Conservation (phyloP, 2,797 vertebrate genomes). For the Cottoperca gobio region DNA sequence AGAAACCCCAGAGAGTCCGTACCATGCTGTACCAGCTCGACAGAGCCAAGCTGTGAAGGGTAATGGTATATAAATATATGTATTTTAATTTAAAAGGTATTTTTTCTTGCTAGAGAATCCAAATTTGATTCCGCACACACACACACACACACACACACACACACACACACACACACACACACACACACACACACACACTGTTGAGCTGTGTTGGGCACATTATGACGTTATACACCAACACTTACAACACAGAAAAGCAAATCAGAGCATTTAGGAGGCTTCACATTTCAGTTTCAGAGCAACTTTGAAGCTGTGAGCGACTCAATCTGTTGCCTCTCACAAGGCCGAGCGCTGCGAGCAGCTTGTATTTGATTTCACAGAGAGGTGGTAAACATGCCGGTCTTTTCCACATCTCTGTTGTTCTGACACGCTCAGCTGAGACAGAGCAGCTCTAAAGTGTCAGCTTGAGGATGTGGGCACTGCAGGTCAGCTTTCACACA, state of each 20-base stretch:
- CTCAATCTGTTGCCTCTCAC: constrained; percentile 77
- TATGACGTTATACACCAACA: not conserved
- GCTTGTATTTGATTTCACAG: constrained; percentile 86
- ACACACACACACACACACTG: no score
- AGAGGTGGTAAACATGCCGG: constrained; percentile 84
- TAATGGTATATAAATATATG: not conserved
- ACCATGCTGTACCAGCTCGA: constrained; percentile 15
- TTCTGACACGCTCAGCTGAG: constrained; percentile 82
- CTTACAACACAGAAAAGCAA: constrained; percentile 3
- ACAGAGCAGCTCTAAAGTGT: constrained; percentile 79
- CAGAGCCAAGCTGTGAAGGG: not conserved
- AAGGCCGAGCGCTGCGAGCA: constrained; percentile 47
- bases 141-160: no score
- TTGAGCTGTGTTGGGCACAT: no score
- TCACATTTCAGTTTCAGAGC: constrained; percentile 17
- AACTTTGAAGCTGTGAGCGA: constrained; percentile 70
- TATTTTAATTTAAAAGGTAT: not conserved
- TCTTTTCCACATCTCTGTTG: constrained; percentile 81
- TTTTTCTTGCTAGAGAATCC: not conserved
- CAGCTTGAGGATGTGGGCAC: constrained; percentile 79
- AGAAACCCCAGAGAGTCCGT: not conserved
- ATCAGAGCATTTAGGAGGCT: constrained; percentile 1
- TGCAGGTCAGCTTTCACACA: constrained; percentile 81
- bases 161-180: no score
- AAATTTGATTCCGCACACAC: not conserved